phyloP scores from a whole-genome alignment of 2,797 vertebrate genomes.

The Sternotherus odoratus region DNA sequence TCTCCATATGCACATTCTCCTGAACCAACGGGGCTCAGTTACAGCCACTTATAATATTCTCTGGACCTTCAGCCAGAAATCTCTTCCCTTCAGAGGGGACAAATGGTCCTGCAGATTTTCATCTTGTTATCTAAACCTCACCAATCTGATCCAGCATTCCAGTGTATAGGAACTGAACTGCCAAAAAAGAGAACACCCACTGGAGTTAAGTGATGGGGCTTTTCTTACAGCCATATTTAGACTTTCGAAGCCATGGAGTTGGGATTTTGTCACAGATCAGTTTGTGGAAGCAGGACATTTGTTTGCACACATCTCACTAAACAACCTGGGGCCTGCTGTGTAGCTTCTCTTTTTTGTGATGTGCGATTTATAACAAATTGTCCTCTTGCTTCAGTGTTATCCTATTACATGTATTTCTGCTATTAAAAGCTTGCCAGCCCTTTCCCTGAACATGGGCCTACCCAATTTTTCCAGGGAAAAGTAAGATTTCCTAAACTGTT shows the following conservation, averaged over 20 bases:
- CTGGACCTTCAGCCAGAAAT: neutral
- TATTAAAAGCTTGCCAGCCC: accelerated
- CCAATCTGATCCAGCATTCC: neutral
- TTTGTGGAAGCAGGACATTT: neutral
- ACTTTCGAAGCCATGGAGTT: neutral
- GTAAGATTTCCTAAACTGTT: neutral
- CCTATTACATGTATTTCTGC: neutral
- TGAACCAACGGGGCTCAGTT: neutral
- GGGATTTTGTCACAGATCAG: neutral
- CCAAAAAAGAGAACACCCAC: neutral
- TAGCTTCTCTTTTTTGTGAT: neutral
- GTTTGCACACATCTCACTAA: accelerated
- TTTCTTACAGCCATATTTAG: neutral
- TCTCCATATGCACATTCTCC: neutral
- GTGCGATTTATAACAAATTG: neutral
- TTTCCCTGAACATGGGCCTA: accelerated
- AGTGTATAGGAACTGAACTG: neutral
- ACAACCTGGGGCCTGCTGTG: neutral
- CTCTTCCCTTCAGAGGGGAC: neutral
- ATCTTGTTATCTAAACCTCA: neutral
- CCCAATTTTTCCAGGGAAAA: neutral
- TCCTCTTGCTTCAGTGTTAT: neutral
- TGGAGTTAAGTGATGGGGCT: neutral
- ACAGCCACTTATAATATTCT: neutral
- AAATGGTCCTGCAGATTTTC: neutral